Base-by-base conservation (phyloP, 2,797 vertebrate species). In the Propithecus deckenii region DNA sequence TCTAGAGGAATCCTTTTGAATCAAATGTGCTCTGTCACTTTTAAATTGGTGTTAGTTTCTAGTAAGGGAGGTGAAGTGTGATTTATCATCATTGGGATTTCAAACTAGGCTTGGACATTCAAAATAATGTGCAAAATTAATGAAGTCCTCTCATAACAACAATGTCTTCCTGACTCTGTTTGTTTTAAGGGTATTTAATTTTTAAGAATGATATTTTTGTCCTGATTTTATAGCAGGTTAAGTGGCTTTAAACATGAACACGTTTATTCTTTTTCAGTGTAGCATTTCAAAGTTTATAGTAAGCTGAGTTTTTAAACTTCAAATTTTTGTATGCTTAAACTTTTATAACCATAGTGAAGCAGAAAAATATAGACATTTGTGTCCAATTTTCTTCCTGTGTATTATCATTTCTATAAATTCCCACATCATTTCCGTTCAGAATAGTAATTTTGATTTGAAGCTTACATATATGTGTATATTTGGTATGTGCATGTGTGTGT, bases 231-330 rank as follows among this genome's bases (percentile, higher is more conserved):
- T 50, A 75, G 67, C 65, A 90, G 18, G 59, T 94, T 93, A 95
- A 97, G 96, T 83, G 0, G 4, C 80, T 91, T 95, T 93, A 97
- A 95, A 97, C 95, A 92, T 89, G 87, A 97, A 87, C 13, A 57
- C 69, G 94, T 97, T 13, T 88, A 93, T 75, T 98, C n/a, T 95
- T 91, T 92, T 89, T 92, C 90, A 94, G 84, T 97, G 57, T 28
- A 69, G 41, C 81, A 83, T 96, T 95, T 95, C 92, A 90, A 80
- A 89, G 50, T 97, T 89, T 57, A 94, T 59, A 90, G 80, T 48
- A 43, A 92, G 12, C 84, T 79, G 81, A 83, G 50, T 35, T 84
- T 96, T 94, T 67, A 76, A 93, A 63, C 11, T 86, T 95, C 38
- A 41, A 46, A 11, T 61, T 81, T 93, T 69, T 95, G 59, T 87